These are phyloP conservation scores for Heterochromis multidens DNA, from an alignment of 2,113 vertebrate species.

Conservation along the genomic window DNA sequence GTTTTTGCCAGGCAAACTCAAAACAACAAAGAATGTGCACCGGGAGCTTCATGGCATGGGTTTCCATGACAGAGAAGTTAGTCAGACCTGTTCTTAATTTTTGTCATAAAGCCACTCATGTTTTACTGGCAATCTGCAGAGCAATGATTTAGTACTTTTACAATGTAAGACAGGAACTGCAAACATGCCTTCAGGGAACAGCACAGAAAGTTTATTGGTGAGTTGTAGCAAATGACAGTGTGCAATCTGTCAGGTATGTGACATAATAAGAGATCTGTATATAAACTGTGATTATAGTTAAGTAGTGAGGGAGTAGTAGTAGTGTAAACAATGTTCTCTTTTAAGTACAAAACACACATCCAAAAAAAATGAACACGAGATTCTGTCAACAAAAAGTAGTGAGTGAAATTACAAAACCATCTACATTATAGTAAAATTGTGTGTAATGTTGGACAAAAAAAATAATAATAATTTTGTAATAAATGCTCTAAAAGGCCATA, in stretches of 20 bases:
- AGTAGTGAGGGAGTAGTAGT: not conserved
- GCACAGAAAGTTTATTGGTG: constrained; percentile 32
- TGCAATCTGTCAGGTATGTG: not conserved
- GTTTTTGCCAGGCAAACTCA: not conserved
- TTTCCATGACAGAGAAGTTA: not conserved
- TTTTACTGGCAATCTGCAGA: not conserved
- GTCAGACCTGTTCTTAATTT: not conserved
- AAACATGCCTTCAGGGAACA: not conserved
- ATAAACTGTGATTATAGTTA: not conserved
- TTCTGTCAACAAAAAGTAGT: not conserved
- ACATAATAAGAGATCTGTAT: not conserved
- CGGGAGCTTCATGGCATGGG: not conserved
- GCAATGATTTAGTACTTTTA: not conserved
- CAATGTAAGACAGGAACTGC: not conserved
- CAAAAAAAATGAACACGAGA: not conserved
- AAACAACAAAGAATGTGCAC: not conserved
- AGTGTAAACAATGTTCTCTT: not conserved
- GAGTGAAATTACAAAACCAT: not conserved
- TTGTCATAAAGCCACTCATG: not conserved
- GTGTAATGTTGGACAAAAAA: not conserved
- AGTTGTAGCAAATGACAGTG: not conserved
- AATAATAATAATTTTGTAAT: not conserved
- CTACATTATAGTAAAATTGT: not conserved
- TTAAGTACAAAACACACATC: not conserved
- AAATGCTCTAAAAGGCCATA: not conserved